These are phyloP conservation scores for Balaenoptera acutorostrata DNA, from an alignment of 2,113 vertebrate species.

Conservation along the genomic window DNA sequence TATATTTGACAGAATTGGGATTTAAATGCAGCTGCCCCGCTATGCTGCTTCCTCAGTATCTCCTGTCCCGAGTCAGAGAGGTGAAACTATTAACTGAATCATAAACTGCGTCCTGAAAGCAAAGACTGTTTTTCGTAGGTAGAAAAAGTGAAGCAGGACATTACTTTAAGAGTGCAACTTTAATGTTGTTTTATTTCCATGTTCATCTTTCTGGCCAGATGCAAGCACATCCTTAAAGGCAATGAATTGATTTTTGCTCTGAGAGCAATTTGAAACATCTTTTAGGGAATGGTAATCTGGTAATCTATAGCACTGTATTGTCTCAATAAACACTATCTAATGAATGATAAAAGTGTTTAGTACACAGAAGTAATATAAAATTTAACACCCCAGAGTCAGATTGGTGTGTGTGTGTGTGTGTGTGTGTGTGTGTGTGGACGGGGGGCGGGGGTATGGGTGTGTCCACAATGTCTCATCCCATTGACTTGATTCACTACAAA, in stretches of 20 bases:
- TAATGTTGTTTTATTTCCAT: too few relatives aligned
- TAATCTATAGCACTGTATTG: fast-evolving
- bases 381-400: too few relatives aligned
- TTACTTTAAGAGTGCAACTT: background rate
- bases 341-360: background rate
- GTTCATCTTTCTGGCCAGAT: fast-evolving
- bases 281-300: background rate
- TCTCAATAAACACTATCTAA: background rate
- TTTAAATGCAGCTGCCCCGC: background rate
- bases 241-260: background rate
- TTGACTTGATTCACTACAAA: background rate
- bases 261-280: background rate
- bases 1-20: background rate
- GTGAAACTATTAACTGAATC: background rate
- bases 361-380: background rate
- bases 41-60: fast-evolving
- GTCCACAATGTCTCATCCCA: background rate
- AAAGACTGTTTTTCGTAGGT: background rate
- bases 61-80: background rate
- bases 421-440: too few relatives aligned
- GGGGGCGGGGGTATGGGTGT: too few relatives aligned
- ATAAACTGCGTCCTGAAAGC: background rate
- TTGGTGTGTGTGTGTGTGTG: too few relatives aligned
- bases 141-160: background rate
- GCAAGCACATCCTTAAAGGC: background rate